These are phyloP conservation scores for Gobio occitaniae DNA, from an alignment of 2,797 vertebrate species.

Conservation along the genomic window DNA sequence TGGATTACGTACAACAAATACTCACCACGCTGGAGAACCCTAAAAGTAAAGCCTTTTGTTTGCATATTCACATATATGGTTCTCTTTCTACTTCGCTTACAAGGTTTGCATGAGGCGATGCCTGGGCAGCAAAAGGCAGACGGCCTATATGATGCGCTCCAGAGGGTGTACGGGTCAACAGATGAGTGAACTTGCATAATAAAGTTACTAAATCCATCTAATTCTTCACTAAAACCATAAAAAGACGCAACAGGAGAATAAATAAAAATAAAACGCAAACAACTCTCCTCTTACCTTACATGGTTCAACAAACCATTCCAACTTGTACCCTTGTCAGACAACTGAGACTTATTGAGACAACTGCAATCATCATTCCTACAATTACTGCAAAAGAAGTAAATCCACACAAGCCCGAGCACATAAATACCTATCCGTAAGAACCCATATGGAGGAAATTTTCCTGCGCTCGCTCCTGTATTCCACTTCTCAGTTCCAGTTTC, in stretches of 20 bases:
- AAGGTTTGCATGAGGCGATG: conserved; percentile 57
- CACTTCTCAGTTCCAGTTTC: conserved; percentile 95
- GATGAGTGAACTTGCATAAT: conserved; percentile 51
- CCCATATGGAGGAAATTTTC: conserved; percentile 98
- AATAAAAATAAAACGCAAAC: conserved; percentile 58
- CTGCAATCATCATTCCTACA: conserved; percentile 77
- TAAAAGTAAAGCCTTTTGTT: conserved; percentile 65
- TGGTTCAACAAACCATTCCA: conserved; percentile 85
- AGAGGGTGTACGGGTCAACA: conserved; percentile 49
- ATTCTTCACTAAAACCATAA: conserved; percentile 62
- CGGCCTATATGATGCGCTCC: conserved; percentile 54
- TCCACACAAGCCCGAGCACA: conserved; percentile 99
- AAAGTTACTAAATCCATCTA: conserved; percentile 60
- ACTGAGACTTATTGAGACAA: conserved; percentile 49
- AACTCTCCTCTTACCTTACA: conserved; percentile 92
- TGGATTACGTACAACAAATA: conserved; percentile 69
- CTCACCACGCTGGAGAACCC: conserved; percentile 71
- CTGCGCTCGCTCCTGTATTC: conserved; percentile 98
- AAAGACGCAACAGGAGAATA: conserved; percentile 66
- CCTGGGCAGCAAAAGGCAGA: conserved; percentile 62
- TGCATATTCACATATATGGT: conserved; percentile 29
- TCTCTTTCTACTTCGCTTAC: conserved; percentile 63
- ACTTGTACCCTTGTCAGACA: conserved; percentile 75
- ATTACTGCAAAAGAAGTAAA: conserved; percentile 83
- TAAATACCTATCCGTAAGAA: conserved; percentile 99